Conservation (phyloP, 2,113 vertebrate species). For the Clupea harengus region DNA sequence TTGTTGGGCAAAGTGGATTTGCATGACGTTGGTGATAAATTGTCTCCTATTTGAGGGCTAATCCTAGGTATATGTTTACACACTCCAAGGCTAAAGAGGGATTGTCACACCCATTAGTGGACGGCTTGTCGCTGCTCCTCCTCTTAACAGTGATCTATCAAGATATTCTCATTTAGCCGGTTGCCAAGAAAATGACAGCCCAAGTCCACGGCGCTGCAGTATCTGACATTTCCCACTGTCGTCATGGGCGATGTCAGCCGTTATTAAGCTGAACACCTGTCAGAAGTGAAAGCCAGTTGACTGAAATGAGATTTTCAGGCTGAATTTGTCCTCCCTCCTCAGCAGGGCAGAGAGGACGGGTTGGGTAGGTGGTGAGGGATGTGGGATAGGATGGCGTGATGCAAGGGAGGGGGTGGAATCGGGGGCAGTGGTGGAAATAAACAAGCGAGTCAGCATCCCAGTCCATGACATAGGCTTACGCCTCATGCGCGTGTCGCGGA, state of each 20-base stretch:
- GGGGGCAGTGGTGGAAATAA: slow-evolving; percentile 12
- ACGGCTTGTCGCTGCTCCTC: slow-evolving; percentile 36
- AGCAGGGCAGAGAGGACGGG: neutral
- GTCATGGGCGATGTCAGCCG: slow-evolving; percentile 45
- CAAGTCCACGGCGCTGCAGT: slow-evolving; percentile 8
- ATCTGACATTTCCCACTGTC: slow-evolving; percentile 35
- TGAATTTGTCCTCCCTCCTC: slow-evolving; percentile 10
- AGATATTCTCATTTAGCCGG: slow-evolving; percentile 41
- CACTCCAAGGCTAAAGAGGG: slow-evolving; percentile 24
- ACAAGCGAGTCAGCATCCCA: slow-evolving; percentile 14
- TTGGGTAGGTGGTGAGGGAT: neutral
- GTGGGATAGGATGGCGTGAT: neutral
- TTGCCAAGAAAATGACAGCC: slow-evolving; percentile 37
- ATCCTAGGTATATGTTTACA: slow-evolving; percentile 29
- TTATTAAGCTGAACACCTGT: slow-evolving; percentile 51
- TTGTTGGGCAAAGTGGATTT: slow-evolving; percentile 20
- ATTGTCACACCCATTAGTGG: slow-evolving; percentile 32
- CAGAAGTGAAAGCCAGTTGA: neutral
- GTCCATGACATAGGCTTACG: slow-evolving; percentile 8
- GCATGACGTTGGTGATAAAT: slow-evolving; percentile 26
- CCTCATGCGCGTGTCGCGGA: neutral
- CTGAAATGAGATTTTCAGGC: slow-evolving; percentile 13
- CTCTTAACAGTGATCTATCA: neutral
- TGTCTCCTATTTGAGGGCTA: slow-evolving; percentile 30
- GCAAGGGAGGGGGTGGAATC: neutral